These are phyloP conservation scores for Folsomia candida DNA, from an alignment of 2,888 invertebrate genomes.

Conservation along the genomic window DNA sequence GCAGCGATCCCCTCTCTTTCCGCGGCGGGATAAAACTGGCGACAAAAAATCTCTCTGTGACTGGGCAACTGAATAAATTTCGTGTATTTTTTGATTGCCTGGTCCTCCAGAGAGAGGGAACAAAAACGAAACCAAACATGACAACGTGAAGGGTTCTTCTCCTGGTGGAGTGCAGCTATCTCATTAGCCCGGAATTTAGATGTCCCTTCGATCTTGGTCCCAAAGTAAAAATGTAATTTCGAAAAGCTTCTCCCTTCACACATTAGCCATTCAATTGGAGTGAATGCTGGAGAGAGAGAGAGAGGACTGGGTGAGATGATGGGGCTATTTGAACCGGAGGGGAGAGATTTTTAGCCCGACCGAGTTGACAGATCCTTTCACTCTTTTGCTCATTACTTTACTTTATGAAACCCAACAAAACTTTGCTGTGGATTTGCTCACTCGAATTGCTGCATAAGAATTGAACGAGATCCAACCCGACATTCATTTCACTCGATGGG, in stretches of 20 bases:
- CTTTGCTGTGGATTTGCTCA: neutral
- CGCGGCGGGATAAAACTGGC: no score
- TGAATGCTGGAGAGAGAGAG: neutral
- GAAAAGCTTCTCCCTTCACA: conserved; percentile 6
- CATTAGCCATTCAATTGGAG: no score
- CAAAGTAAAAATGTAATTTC: conserved; percentile 10
- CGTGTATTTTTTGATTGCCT: neutral
- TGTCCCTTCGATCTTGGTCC: neutral
- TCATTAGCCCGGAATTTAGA: neutral
- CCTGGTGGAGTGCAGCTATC: no score
- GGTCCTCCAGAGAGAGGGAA: neutral
- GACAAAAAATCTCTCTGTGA: no score
- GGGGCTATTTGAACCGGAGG: conserved; percentile 7
- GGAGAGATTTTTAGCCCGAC: neutral
- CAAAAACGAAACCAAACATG: neutral
- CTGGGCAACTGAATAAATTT: neutral
- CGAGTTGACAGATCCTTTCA: neutral
- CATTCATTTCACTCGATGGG: no score
- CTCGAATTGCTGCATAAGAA: no score
- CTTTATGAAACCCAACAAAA: neutral
- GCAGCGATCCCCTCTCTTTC: neutral
- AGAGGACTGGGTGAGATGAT: neutral
- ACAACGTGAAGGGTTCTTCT: neutral
- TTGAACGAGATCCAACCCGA: no score
- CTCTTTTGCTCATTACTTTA: neutral